Evolutionary conservation across 2,888 invertebrate species (phyloP), one percentile per base, ranked within the genome.

Genomic region (Ecliptopera silaceata): DNA sequence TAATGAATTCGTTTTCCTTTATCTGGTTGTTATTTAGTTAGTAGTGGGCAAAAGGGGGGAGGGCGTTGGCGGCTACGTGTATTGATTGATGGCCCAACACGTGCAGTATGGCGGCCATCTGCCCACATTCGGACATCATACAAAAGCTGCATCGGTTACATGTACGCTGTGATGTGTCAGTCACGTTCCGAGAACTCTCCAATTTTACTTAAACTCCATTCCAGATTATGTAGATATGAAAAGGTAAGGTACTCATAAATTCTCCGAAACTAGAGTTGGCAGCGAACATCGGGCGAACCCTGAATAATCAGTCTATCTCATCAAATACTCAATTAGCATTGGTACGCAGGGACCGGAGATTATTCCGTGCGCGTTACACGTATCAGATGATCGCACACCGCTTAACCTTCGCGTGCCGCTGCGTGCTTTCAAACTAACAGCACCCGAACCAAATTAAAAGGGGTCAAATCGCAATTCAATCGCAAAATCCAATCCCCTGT

Each of bases 241-340:
- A 36, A 55, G 36, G 47, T 36, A 53, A 41, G 48, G 39, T 38
- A 39, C 34, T 29, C 41, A 46, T 46, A 43, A 17, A 51, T 38
- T 61, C 42, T 48, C 51, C 54, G 44, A 47, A 51, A 57, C 55
- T 49, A 51, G 46, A 46, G 55, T 52, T 53, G 45, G 31, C 60
- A 43, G 46, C 42, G 45, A 57, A 50, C 45, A 43, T 47, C 32
- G 22, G 43, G 44, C 65, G 78, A 73, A 71, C 71, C 75, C 70
- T 68, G 66, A 66, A 71, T 76, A 80, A 79, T 80, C 75, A 71
- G 71, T 72, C 74, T 75, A 78, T 79, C 77, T 75, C 77, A 71
- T 74, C 78, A 76, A 79, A 80, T 76, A 80, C 78, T 77, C 83
- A 79, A 84, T 84, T 82, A 84, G 77, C 77, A 80, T 81, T 77